Evolutionary conservation across 2,888 invertebrate species (phyloP).

Genomic region (Yponomeuta plumbellus): DNA sequence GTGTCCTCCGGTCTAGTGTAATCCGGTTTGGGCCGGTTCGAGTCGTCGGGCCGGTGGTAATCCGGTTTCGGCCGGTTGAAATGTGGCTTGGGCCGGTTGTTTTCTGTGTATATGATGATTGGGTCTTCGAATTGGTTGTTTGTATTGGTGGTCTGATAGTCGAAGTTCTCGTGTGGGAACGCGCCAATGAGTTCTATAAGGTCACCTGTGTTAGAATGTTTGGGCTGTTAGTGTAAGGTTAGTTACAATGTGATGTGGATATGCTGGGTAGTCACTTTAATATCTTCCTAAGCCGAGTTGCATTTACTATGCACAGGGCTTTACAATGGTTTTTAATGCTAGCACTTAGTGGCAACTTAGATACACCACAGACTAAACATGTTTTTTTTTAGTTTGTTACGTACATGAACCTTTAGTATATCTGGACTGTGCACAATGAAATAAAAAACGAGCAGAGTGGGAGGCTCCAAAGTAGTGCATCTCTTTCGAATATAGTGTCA

Average conservation of each 20-base stretch:
- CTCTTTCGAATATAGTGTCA: no score
- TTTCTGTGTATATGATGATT: conserved; percentile 67
- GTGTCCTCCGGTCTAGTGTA: conserved; percentile 27
- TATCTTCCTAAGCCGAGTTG: not conserved
- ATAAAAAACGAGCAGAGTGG: no score
- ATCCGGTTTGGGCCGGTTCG: conserved; percentile 35
- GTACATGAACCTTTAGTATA: no score
- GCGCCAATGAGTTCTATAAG: conserved; percentile 69
- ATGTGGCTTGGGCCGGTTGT: conserved; percentile 51
- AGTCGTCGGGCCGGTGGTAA: conserved; percentile 22
- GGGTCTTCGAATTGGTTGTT: conserved; percentile 66
- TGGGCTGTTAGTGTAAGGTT: conserved; percentile 20
- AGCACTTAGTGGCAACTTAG: no score
- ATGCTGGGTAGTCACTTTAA: not conserved
- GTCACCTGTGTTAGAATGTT: conserved; percentile 60
- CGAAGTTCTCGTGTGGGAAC: conserved; percentile 68
- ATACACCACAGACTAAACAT: no score
- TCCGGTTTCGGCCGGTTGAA: conserved; percentile 38
- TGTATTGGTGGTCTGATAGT: conserved; percentile 44
- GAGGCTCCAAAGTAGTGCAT: no score
- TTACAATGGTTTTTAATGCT: no score
- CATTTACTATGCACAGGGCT: no score
- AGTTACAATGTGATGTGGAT: not conserved
- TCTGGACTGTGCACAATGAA: no score
- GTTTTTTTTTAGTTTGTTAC: no score